Evolutionary conservation across 2,888 invertebrate species (phyloP).

Genomic region (Mythimna lalbum): DNA sequence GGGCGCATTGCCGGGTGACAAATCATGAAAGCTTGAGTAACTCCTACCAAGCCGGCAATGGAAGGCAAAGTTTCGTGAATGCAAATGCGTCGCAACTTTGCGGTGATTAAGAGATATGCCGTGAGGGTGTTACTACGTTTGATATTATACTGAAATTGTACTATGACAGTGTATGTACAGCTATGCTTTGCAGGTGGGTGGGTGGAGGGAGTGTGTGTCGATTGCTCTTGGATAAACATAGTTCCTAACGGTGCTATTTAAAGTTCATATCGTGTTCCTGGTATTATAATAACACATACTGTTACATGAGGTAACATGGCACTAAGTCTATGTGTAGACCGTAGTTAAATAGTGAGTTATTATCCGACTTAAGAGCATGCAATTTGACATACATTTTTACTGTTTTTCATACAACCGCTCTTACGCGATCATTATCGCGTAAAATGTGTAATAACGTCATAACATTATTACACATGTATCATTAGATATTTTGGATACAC

Average conservation of each 20-base stretch:
- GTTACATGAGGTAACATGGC: neutral
- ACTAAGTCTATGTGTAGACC: neutral
- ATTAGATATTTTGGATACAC: too few species aligned
- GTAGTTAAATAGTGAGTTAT: neutral
- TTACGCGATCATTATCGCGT: too few species aligned
- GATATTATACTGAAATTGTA: conserved; percentile 43
- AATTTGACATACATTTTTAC: too few species aligned
- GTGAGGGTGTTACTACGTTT: conserved; percentile 46
- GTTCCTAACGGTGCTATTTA: conserved; percentile 5
- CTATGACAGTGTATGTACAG: conserved; percentile 23
- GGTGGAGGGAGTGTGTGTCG: neutral
- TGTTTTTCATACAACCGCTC: too few species aligned
- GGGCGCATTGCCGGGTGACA: conserved; percentile 62
- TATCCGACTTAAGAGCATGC: too few species aligned
- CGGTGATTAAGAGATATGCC: conserved; percentile 57
- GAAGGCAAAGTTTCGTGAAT: conserved; percentile 56
- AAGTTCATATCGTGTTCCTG: conserved; percentile 3
- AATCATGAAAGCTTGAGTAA: conserved; percentile 60
- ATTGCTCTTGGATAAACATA: conserved; percentile 9
- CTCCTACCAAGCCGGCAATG: conserved; percentile 53
- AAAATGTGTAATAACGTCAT: too few species aligned
- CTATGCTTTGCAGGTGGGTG: neutral
- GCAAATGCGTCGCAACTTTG: conserved; percentile 62
- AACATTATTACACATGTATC: too few species aligned
- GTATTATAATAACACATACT: neutral